Base-by-base conservation (phyloP, 2,797 vertebrate genomes). In the Tamandua tetradactyla region DNA sequence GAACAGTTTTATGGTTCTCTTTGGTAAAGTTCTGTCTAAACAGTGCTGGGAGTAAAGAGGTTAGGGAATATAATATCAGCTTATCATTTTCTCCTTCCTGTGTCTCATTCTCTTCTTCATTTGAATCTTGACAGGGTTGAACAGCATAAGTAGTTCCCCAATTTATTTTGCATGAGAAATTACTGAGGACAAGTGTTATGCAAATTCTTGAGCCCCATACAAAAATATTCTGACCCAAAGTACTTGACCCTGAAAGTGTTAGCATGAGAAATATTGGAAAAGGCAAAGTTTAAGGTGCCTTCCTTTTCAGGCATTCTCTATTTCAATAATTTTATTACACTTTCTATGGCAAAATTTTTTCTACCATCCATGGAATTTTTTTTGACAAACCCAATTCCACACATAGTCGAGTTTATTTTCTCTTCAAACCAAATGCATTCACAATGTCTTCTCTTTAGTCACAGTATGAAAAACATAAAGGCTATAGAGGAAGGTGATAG, bases 371-470 rank as follows among this genome's bases (percentile, higher is more conserved):
- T 25, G 44, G 49, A 47, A 87, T 72, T 59, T 87, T 87, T 94
- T 81, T 18, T 9, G 42, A 74, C 13, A 6, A 89, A 42, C 35
- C 11, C 11, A 64, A 79, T 90, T 69, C 27, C 4, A 74, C 22
- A 80, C 20, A n/a, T 14, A 79, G 8, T 59, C 59, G 14, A 74
- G 32, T 69, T 59, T 14, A 94, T 82, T 81, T 95, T 27, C 4
- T 89, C 57, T 87, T 87, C 18, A 93, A 87, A 57, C 42, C 57
- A 88, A 95, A 84, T 68, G 3, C 5, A 69, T 55, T 69, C 44
- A 49, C 40, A 25, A 3, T 83, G 13, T 37, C 13, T 78, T 68
- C 62, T 71, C 49, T 89, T 71, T 44, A 71, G 42, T 94, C 6
- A 69, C 0, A 47, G 8, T 81, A 22, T 76, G 15, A 81, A 72